Conservation (phyloP, 2,888 invertebrate genomes). For the Troglohyphantes excavatus region DNA sequence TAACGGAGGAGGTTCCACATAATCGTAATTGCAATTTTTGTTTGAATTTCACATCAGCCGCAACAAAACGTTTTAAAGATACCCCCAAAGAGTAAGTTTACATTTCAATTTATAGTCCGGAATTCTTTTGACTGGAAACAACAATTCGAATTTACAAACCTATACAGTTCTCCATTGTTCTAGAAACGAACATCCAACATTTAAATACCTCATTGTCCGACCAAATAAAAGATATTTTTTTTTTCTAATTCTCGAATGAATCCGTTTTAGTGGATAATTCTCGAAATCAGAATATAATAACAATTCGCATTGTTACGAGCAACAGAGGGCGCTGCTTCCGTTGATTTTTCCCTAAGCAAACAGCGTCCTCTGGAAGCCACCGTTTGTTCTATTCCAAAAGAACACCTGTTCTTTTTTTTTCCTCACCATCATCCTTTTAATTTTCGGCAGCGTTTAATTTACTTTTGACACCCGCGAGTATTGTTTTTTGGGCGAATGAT, state of each 20-base stretch:
- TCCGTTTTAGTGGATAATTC: not conserved
- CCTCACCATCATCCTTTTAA: not conserved
- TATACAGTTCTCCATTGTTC: conserved; percentile 6
- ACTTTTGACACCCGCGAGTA: conserved; percentile 43
- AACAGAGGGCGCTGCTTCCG: not conserved
- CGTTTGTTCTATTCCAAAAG: not conserved
- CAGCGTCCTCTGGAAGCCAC: conserved; percentile 15
- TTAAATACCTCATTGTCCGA: conserved; percentile 22
- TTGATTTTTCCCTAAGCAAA: conserved; percentile 23
- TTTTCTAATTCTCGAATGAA: not conserved
- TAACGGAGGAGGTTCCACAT: no score
- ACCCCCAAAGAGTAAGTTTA: no score
- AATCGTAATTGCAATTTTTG: no score
- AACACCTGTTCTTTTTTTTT: conserved; percentile 15
- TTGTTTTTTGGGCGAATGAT: conserved; percentile 46
- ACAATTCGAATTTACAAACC: not conserved
- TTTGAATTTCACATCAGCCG: no score
- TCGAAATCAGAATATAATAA: conserved; percentile 11
- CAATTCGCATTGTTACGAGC: conserved; percentile 19
- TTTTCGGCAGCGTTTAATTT: conserved; percentile 41
- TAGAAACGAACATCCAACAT: conserved; percentile 14
- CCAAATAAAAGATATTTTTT: conserved; percentile 16
- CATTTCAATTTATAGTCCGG: no score
- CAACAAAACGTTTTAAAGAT: no score
- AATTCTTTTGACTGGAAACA: no score